These are phyloP conservation scores for Delichon dasypus DNA, from an alignment of 2,797 vertebrate genomes.

Conservation along the genomic window DNA sequence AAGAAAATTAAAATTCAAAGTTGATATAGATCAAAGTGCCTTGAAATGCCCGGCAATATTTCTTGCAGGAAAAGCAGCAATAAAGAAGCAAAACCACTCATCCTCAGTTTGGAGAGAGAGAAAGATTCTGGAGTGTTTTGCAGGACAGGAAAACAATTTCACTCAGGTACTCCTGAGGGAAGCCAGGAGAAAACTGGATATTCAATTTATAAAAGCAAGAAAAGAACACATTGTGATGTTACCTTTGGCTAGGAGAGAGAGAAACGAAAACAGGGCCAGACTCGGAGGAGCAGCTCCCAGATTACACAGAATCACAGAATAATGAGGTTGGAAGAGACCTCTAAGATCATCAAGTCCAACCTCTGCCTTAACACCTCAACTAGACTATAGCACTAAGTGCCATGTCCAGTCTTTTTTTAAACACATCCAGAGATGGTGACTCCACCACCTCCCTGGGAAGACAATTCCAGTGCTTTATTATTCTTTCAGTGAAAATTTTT, in stretches of 20 bases:
- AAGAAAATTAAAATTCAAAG: not conserved
- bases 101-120: not conserved
- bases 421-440: no score
- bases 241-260: not conserved
- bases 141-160: conserved; percentile 38
- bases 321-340: no score
- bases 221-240: not conserved
- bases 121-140: not conserved
- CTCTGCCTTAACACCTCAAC: no score
- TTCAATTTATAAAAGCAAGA: not conserved
- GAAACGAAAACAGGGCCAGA: not conserved
- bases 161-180: not conserved
- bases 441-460: no score
- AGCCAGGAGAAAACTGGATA: not conserved
- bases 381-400: no score
- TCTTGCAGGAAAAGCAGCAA: not conserved
- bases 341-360: no score
- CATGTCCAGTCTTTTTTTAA: no score
- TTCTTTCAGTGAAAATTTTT: no score
- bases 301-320: no score
- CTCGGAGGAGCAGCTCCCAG: not conserved
- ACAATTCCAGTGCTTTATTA: no score
- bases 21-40: not conserved
- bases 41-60: not conserved
- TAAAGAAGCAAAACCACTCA: not conserved